Evolutionary conservation across 1,140 invertebrate species (phyloP).

Genomic region (Argopecten irradians): DNA sequence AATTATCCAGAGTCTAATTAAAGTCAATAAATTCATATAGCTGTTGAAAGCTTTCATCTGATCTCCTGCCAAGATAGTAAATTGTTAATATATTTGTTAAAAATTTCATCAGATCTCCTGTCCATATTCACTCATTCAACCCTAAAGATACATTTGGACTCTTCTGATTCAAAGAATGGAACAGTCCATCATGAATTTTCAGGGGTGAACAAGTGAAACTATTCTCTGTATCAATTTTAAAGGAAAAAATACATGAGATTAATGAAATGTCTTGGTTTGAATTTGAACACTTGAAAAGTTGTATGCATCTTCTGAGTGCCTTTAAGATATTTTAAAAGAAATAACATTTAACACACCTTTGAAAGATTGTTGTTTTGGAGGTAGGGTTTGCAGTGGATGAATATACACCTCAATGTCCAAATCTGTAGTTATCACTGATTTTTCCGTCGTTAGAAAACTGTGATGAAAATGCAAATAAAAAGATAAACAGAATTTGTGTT

Average conservation of each 20-base stretch:
- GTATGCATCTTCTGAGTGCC: background rate
- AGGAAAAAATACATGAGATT: background rate
- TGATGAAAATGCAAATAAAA: background rate
- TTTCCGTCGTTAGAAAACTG: background rate
- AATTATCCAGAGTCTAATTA: background rate
- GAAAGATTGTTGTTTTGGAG: background rate
- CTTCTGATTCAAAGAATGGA: no score
- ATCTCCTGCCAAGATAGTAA: no score
- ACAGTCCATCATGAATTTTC: no score
- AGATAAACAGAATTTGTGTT: background rate
- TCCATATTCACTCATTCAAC: no score
- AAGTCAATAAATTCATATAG: no score
- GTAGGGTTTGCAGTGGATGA: background rate
- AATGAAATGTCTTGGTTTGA: background rate
- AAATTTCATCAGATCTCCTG: background rate
- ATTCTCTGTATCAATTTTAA: background rate
- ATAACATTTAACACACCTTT: background rate
- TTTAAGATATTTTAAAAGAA: background rate
- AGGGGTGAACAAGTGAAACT: no score
- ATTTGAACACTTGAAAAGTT: background rate
- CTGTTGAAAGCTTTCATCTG: no score
- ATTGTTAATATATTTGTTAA: background rate
- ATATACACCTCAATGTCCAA: background rate
- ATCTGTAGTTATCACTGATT: background rate
- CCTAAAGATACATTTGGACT: no score